These are phyloP conservation scores for Tragelaphus strepsiceros DNA, from an alignment of 2,113 vertebrate genomes.

Conservation along the genomic window DNA sequence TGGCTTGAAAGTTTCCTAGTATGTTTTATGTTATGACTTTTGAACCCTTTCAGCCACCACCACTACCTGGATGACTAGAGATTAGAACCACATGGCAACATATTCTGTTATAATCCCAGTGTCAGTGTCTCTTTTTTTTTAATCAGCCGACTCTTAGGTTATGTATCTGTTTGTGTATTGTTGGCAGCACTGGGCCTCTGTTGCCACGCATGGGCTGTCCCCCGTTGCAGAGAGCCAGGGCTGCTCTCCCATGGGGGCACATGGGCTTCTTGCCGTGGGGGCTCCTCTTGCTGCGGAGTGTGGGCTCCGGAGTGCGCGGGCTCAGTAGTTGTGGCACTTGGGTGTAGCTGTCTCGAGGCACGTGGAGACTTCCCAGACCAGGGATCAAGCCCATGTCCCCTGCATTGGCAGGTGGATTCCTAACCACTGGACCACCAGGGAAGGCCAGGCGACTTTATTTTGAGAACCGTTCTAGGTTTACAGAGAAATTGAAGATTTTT, in stretches of 20 bases:
- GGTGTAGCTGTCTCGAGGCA: background rate
- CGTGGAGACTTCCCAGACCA: background rate
- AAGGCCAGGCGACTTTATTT: background rate
- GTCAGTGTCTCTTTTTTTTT: background rate
- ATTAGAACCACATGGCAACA: background rate
- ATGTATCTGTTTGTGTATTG: rapidly evolving
- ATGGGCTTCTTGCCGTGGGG: rapidly evolving
- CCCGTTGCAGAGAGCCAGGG: background rate
- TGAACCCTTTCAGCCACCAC: background rate
- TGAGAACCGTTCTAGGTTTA: background rate
- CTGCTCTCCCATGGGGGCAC: background rate
- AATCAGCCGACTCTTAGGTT: too few relatives aligned
- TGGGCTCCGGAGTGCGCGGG: background rate
- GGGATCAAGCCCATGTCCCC: background rate
- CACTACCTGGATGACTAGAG: too few relatives aligned
- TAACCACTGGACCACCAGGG: background rate
- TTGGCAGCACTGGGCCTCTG: background rate
- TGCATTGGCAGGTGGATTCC: background rate
- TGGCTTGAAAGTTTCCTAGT: background rate
- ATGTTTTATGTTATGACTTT: background rate
- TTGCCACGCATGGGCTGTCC: rapidly evolving
- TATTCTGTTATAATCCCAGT: background rate
- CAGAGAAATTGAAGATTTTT: background rate
- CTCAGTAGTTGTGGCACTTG: background rate
- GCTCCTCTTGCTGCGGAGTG: background rate